A percentile compares a stretch with the other conserved stretches of the same genome.
Evolutionary conservation across 1,140 invertebrate species (phyloP).

Genomic region (Trinorchestia longiramus): DNA sequence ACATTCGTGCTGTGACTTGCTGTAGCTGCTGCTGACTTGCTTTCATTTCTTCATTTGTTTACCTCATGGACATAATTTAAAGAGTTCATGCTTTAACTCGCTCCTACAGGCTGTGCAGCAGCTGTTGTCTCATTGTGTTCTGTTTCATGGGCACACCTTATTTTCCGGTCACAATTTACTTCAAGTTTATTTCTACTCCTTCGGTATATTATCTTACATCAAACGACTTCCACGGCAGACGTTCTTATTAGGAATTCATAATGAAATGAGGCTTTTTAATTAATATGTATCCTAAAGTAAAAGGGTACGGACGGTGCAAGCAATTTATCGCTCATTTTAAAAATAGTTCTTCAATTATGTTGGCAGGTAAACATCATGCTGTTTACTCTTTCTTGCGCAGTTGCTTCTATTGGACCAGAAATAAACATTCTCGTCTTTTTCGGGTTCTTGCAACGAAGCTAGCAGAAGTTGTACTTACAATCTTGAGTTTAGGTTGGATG

Average conservation of each 20-base stretch:
- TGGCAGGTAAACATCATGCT: too few species aligned
- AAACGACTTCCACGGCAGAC: not conserved
- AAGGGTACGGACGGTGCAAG: not conserved
- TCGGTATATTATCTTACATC: not conserved
- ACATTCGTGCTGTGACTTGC: not conserved
- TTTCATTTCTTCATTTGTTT: not conserved
- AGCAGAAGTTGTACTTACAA: not conserved
- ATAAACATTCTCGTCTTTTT: not conserved
- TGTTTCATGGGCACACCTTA: not conserved
- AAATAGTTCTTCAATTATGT: too few species aligned
- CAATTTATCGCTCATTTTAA: not conserved
- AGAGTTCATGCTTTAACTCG: not conserved
- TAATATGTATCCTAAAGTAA: not conserved
- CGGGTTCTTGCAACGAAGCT: not conserved
- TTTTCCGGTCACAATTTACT: not conserved
- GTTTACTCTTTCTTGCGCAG: too few species aligned
- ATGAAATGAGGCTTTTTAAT: not conserved
- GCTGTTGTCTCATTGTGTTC: not conserved
- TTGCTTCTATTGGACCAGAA: not conserved
- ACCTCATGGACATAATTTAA: not conserved
- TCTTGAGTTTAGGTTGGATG: not conserved
- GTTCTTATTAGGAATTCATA: too few species aligned
- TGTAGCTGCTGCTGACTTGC: not conserved
- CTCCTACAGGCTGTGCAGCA: not conserved
- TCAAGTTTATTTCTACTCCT: not conserved